These are phyloP conservation scores for Circaetus cinerascens DNA, from an alignment of 2,113 vertebrate species.

Conservation along the genomic window DNA sequence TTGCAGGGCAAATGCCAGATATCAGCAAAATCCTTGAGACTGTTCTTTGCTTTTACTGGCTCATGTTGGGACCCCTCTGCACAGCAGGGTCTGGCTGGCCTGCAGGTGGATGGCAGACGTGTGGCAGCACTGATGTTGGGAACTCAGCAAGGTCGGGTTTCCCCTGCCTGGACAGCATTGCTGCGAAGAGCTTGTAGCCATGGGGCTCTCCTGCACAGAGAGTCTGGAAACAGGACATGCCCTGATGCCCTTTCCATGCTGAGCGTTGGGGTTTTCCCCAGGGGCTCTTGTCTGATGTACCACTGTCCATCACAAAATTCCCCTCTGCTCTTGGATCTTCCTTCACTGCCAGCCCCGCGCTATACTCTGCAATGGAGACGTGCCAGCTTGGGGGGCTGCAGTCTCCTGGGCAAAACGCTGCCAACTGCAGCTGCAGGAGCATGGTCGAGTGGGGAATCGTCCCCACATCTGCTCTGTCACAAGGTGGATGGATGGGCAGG, in stretches of 20 bases:
- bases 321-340: background rate
- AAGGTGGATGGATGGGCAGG: background rate
- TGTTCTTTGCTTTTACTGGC: background rate
- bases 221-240: background rate
- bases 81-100: background rate
- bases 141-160: background rate
- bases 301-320: background rate
- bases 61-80: background rate
- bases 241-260: background rate
- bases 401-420: background rate
- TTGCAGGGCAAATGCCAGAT: background rate
- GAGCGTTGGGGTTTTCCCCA: background rate
- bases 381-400: background rate
- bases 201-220: background rate
- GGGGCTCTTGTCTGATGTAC: background rate
- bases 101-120: background rate
- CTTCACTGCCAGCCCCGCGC: background rate
- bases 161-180: background rate
- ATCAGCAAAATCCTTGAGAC: background rate
- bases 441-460: rapidly evolving
- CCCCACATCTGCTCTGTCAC: background rate
- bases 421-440: background rate
- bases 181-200: background rate
- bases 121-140: background rate
- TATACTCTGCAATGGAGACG: rapidly evolving